These are phyloP conservation scores for Eclectus roratus DNA, from an alignment of 2,113 vertebrate species.

Conservation along the genomic window DNA sequence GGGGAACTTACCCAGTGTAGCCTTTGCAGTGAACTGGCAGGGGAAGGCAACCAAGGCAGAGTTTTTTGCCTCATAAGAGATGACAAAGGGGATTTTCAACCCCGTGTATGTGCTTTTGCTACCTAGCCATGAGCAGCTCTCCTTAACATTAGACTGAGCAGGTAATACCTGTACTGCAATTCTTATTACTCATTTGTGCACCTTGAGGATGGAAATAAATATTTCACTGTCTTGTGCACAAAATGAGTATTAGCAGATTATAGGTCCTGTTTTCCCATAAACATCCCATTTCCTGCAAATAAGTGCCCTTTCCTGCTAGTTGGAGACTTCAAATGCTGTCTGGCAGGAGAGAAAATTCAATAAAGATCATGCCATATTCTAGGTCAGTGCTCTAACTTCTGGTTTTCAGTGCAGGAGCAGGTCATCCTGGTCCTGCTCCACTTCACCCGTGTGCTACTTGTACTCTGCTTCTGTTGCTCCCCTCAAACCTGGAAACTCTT, in stretches of 20 bases:
- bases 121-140: neutral
- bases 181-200: neutral
- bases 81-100: neutral
- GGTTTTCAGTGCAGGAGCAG: neutral
- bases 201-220: neutral
- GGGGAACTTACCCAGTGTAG: fast-evolving
- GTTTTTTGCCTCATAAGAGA: neutral
- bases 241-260: neutral
- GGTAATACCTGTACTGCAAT: neutral
- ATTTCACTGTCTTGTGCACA: neutral
- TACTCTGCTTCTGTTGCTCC: neutral
- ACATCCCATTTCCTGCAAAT: neutral
- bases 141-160: neutral
- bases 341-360: neutral
- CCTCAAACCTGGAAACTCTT: neutral
- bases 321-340: neutral
- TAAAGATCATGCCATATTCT: neutral
- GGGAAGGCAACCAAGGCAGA: neutral
- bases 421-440: neutral
- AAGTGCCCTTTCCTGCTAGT: neutral
- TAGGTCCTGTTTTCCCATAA: neutral
- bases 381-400: neutral
- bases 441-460: neutral
- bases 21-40: neutral
- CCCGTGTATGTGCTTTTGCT: neutral